These are phyloP conservation scores for Podocnemis expansa DNA, from an alignment of 2,113 vertebrate genomes.

Conservation along the genomic window DNA sequence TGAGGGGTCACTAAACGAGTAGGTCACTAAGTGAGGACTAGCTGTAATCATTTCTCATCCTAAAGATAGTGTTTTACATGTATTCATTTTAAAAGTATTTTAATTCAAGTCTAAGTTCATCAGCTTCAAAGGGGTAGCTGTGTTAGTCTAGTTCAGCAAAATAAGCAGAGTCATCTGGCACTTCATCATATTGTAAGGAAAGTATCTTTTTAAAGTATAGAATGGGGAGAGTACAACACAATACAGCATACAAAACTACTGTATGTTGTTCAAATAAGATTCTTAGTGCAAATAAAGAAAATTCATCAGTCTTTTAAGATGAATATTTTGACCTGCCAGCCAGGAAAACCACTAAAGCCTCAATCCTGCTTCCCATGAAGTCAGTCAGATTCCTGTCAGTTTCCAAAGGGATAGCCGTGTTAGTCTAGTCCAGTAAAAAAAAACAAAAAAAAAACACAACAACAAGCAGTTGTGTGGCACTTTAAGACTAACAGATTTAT, in stretches of 20 bases:
- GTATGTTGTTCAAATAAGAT: background rate
- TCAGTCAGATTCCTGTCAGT: background rate
- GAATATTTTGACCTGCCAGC: background rate
- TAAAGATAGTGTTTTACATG: background rate
- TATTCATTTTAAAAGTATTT: background rate
- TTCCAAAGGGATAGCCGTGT: too few relatives aligned
- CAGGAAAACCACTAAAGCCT: background rate
- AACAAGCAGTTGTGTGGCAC: too few relatives aligned
- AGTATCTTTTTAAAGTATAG: background rate
- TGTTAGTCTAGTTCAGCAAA: too few relatives aligned
- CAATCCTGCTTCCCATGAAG: background rate
- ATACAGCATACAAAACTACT: background rate
- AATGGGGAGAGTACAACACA: background rate
- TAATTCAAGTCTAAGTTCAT: background rate
- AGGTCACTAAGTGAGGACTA: too few relatives aligned
- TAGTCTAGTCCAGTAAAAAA: too few relatives aligned
- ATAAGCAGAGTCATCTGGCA: too few relatives aligned
- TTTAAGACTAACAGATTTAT: too few relatives aligned
- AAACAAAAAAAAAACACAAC: too few relatives aligned
- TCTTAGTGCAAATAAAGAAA: background rate
- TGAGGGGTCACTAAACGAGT: too few relatives aligned
- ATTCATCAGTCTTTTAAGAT: background rate
- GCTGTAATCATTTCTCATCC: background rate
- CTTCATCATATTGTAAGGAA: background rate
- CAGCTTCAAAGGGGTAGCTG: too few relatives aligned